These are phyloP conservation scores for Tetramorium simillimum DNA, from an alignment of 1,140 invertebrate genomes.

Conservation along the genomic window DNA sequence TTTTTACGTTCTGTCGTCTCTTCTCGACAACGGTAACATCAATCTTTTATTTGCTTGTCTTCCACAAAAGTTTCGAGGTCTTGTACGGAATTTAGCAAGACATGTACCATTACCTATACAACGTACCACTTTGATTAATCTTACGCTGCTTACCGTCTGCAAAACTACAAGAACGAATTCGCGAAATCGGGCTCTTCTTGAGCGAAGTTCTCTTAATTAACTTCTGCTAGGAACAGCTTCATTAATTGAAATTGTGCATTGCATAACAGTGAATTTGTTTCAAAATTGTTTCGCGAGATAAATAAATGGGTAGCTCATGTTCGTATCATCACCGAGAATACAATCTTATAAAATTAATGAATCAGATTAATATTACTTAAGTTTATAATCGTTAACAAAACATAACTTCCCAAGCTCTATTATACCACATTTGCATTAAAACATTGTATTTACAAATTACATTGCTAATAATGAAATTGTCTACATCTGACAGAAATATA, in stretches of 20 bases:
- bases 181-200: not conserved
- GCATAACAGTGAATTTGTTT: not conserved
- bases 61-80: constrained; percentile 4
- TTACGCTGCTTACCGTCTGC: not conserved
- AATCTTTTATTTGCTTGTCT: not conserved
- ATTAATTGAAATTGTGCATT: constrained; percentile 34
- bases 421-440: not conserved
- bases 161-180: constrained; percentile 34
- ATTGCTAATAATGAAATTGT: not conserved
- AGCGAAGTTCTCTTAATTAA: constrained; percentile 41
- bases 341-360: not conserved
- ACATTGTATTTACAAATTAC: not conserved
- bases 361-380: not conserved
- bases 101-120: not conserved
- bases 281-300: constrained; percentile 8
- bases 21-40: not conserved
- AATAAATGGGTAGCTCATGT: not conserved
- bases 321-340: not conserved
- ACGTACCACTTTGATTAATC: constrained; percentile 23
- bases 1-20: not conserved
- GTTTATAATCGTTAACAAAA: not conserved
- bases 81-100: constrained; percentile 9
- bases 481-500: not conserved
- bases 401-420: not conserved
- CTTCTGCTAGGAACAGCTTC: constrained; percentile 6